phyloP scores from a whole-genome alignment of 2,113 vertebrate genomes.

The Paracanthobrama guichenoti region DNA sequence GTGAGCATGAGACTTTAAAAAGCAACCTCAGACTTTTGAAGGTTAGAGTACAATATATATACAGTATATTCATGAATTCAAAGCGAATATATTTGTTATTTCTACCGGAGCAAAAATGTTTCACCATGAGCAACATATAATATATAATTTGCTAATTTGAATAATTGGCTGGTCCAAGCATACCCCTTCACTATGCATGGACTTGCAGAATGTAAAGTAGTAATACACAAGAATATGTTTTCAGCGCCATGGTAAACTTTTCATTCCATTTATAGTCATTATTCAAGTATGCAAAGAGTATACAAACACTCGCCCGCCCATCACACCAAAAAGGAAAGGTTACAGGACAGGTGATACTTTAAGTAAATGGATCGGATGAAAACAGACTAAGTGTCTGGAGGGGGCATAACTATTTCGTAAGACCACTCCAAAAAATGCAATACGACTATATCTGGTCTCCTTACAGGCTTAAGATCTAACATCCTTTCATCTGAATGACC shows the following conservation, averaged over 20 bases:
- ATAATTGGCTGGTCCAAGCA: background rate
- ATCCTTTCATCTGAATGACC: background rate
- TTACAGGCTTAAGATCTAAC: background rate
- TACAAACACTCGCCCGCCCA: background rate
- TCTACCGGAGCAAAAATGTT: background rate
- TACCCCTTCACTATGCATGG: background rate
- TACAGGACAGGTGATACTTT: background rate
- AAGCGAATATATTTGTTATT: background rate
- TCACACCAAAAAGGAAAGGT: background rate
- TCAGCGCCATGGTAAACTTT: background rate
- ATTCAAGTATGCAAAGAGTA: constrained; percentile 9
- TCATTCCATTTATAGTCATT: constrained; percentile 1
- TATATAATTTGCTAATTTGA: background rate
- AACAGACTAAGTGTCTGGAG: constrained; percentile 11
- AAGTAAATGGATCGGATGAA: background rate
- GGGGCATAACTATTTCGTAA: constrained; percentile 5
- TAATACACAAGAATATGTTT: background rate
- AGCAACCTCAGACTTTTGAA: background rate
- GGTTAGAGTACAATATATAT: background rate
- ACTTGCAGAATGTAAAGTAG: background rate
- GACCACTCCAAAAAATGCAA: constrained; percentile 16
- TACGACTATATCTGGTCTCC: constrained; percentile 11
- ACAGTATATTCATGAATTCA: background rate
- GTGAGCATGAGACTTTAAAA: too few species aligned
- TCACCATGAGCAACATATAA: background rate